Base-by-base conservation (phyloP, 2,888 invertebrate species). In the Tenthredo scrophulariae region DNA sequence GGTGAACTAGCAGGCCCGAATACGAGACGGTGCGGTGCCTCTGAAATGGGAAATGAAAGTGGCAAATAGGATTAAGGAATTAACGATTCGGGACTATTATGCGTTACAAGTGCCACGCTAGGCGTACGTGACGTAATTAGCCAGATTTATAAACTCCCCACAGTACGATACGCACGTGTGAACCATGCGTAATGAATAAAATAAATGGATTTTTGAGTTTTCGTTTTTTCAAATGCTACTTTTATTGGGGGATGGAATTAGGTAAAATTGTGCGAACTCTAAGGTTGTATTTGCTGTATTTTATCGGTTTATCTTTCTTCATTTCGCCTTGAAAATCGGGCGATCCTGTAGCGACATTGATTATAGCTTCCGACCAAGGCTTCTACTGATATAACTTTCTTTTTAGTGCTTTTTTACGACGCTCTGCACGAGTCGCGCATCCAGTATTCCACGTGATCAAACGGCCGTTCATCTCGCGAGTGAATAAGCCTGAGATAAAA, bases 41-140 rank as follows among this genome's bases (percentile, higher is more conserved):
- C 80, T 22, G 67, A 70, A 65, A 67, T 70, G 67, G 65, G 67
- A 83, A 83, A 83, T 89, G 88, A 90, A 91, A 88, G 86, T 89
- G 88, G 87, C 86, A 90, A 88, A 89, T 89, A 88, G 90, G 90
- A 91, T 92, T 91, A 90, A 88, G 84, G 88, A 91, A 89, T 91
- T 91, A 83, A 89, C 89, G 88, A 90, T 91, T 90, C 89, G 89
- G 88, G 90, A 89, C 88, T 89, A 90, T 90, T 88, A 88, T 50
- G 26, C 67, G 58, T 62, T 50, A 15, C 58, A 58, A 62, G 40
- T 62, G 80, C n/a, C 29, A 58, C 62, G 18, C 50, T 22, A 62
- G 50, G n/a, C 46, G 40, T 37, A 58, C 58, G 62, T 40, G n/a
- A 40, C 80, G 62, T 15, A 62, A 62, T 58, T 80, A 62, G 26